Base-by-base conservation (phyloP, 2,888 invertebrate genomes). In the Mellilla xanthometata region DNA sequence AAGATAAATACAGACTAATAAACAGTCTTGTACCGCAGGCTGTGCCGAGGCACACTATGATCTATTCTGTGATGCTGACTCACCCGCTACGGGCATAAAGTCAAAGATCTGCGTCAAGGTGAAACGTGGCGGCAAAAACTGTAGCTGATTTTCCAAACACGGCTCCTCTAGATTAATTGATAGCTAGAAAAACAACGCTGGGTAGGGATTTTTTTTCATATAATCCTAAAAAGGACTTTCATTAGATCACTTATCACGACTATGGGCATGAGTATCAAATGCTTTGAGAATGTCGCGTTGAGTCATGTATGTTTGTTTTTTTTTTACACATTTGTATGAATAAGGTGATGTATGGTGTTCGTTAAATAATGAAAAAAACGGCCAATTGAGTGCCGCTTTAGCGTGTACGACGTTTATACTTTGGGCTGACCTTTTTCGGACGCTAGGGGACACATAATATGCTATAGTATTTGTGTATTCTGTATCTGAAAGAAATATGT, bases 101-200 rank as follows among this genome's bases (percentile, higher is more conserved):
- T 65, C 65, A 67, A 66, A 67, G 68, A 62, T 62, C 62, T 62
- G 45, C 55, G 54, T 45, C 69, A 71, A 72, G 68, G 72, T 60
- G 56, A 64, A 49, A 43, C 41, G 27, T 44, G 32, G 32, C 31
- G 31, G 42, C 23, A 47, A 49, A 50, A 53, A 54, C 12, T 47
- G 30, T 35, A 39, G 9, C 49, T 49, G 44, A 46, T 54, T 47
- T 35, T 23, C 36, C 35, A 24, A 44, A 49, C 44, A 40, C 15
- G 40, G 28, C 22, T 32, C 33, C n/a, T 34, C 26, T n/a, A n/a
- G n/a, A n/a, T n/a, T n/a, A n/a, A n/a, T 36, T 35, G 30, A 41
- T 40, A n/a, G 42, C 7, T 30, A 36, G 30, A 39, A 45, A 45
- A 41, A 42, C 35, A 34, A 24, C 6, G 29, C 29, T 29, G 34